phyloP scores from a whole-genome alignment of 2,113 vertebrate genomes.

The Clinocottus analis region DNA sequence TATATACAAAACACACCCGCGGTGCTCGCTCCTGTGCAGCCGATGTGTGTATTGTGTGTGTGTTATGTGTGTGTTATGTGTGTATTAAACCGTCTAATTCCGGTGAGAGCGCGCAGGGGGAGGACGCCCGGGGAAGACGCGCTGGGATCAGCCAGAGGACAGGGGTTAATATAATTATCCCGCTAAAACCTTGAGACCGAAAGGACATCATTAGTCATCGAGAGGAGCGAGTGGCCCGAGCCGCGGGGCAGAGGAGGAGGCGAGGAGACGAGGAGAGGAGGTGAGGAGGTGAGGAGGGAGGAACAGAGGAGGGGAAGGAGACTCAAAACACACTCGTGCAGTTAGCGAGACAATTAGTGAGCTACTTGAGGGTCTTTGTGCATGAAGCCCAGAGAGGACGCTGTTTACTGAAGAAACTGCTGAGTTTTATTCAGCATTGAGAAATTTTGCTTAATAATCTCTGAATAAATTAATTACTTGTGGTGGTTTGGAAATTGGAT shows the following conservation, averaged over 20 bases:
- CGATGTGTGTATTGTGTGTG: slow-evolving; percentile 47
- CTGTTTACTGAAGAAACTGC: slow-evolving; percentile 40
- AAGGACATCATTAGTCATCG: slow-evolving; percentile 80
- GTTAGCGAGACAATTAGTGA: slow-evolving; percentile 75
- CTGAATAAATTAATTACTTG: slow-evolving; percentile 38
- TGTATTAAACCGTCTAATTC: too few relatives aligned
- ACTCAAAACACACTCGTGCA: slow-evolving; percentile 61
- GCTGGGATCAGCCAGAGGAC: slow-evolving; percentile 78
- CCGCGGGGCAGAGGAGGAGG: slow-evolving; percentile 47
- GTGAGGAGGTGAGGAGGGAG: slow-evolving; percentile 35
- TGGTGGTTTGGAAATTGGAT: slow-evolving; percentile 21
- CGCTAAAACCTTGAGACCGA: slow-evolving; percentile 79
- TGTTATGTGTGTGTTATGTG: too few relatives aligned
- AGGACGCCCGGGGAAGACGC: slow-evolving; percentile 64
- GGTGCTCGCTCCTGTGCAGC: background rate
- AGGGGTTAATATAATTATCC: slow-evolving; percentile 84
- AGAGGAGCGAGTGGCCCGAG: slow-evolving; percentile 56
- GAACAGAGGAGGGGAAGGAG: slow-evolving; percentile 29
- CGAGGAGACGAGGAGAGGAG: too few relatives aligned
- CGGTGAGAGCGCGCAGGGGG: slow-evolving; percentile 39
- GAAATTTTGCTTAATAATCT: slow-evolving; percentile 47
- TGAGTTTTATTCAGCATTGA: slow-evolving; percentile 29
- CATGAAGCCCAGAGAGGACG: slow-evolving; percentile 21
- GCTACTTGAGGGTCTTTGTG: slow-evolving; percentile 55
- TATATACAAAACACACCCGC: slow-evolving; percentile 15